Percentiles rank a stretch among this genome's conserved stretches.
Evolutionary conservation across 2,797 vertebrate genomes (phyloP).

Genomic region (Corythornis leucogaster): DNA sequence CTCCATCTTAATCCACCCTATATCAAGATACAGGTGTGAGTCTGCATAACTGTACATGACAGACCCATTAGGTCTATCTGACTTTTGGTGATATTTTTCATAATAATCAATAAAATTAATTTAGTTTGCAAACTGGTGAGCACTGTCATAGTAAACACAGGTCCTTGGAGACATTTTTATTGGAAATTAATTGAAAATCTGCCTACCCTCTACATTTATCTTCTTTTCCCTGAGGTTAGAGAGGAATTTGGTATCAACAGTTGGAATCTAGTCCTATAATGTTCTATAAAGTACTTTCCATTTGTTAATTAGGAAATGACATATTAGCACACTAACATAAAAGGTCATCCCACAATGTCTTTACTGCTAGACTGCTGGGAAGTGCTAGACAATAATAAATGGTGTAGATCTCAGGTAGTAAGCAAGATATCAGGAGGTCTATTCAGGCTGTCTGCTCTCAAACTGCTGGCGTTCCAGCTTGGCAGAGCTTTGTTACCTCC

Average conservation of each 20-base stretch:
- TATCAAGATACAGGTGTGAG: accelerated
- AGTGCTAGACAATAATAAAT: neutral
- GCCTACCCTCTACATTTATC: neutral
- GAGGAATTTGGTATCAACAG: neutral
- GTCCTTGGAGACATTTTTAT: neutral
- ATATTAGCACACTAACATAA: neutral
- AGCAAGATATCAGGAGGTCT: neutral
- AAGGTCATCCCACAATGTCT: neutral
- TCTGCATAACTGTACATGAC: neutral
- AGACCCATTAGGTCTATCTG: neutral
- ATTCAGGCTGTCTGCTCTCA: neutral
- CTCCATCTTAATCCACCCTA: neutral
- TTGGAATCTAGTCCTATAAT: neutral
- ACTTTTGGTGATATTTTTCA: neutral
- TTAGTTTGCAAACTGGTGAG: neutral
- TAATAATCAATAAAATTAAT: neutral
- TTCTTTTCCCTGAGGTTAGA: neutral
- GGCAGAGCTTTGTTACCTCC: neutral
- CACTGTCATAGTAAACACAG: neutral
- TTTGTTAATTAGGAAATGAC: neutral
- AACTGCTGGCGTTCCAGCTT: neutral
- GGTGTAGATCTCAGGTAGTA: neutral
- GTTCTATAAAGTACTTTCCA: neutral
- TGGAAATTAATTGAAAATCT: neutral
- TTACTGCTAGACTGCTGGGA: neutral